Evolutionary conservation across 2,797 vertebrate species (phyloP), one percentile per base, ranked within the genome.

Genomic region (Rhinatrema bivittatum): DNA sequence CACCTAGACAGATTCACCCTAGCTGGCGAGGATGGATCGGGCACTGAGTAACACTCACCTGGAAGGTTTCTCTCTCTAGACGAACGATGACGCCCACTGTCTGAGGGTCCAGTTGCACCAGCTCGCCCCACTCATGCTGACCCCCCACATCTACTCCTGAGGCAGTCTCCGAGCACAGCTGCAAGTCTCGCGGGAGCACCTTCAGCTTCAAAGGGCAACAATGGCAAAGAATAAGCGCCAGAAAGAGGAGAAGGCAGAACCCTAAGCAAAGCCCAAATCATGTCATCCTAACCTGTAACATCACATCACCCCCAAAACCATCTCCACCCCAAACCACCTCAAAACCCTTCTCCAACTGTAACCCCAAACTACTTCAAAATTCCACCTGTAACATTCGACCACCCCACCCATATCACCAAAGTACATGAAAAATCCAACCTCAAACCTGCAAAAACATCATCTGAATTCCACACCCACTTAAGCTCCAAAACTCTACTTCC

Each of bases 61-160:
- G 94, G 62, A 97, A 97, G 1, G 94, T 97, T 50, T 97, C 94
- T 7, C 93, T 70, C 74, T 97, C 94, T 17, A 98, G 80, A 0
- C 94, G 74, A 5, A 98, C 93, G 1, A 98, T 98, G 30, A 98
- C 93, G 0, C 94, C 94, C 1, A 94, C 89, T 0, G 88, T 93
- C 56, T 95, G 88, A 1, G 91, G 91, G 47, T 97, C 94, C 37
- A 98, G 73, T 60, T 92, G 91, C 9, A 97, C 91, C 70, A 98
- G 76, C 53, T 98, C 94, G 0, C 94, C 94, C 93, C 94, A 97
- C 63, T 98, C 94, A 0, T 98, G 94, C 50, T 98, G 94, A 1
- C 94, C 94, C 1, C 93, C 93, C 0, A 90, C 93, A 1, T 98
- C 94, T 4, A 97, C 94, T 0, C 94, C 94, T 0, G 94, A 98